Evolutionary conservation across 1,140 invertebrate genomes (phyloP).

Genomic region (Melitaea cinxia): DNA sequence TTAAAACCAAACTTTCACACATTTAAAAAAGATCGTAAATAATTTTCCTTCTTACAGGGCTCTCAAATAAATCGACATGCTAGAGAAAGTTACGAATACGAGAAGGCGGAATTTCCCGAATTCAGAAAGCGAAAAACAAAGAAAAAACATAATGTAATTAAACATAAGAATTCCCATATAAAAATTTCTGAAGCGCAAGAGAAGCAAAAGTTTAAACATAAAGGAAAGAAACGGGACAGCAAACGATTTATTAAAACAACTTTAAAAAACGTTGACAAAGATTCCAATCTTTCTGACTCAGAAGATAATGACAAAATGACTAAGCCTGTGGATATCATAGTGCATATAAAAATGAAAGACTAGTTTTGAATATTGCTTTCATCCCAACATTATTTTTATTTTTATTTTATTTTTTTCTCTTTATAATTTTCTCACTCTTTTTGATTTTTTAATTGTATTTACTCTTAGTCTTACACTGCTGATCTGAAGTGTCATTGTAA

Average conservation of each 20-base stretch:
- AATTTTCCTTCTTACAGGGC: neutral
- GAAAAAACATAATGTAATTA: conserved; percentile 25
- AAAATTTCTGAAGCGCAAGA: conserved; percentile 13
- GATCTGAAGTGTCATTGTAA: no score
- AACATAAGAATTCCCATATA: conserved; percentile 18
- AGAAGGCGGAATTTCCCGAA: conserved; percentile 28
- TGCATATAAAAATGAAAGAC: conserved; percentile 48
- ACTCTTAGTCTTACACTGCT: no score
- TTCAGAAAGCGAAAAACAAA: conserved; percentile 29
- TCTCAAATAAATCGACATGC: neutral
- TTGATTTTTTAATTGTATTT: no score
- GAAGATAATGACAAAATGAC: conserved; percentile 20
- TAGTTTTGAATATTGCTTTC: conserved; percentile 16
- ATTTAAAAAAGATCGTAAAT: neutral
- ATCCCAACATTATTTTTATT: neutral
- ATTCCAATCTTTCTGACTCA: conserved; percentile 40
- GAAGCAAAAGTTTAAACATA: conserved; percentile 23
- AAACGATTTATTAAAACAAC: conserved; percentile 38
- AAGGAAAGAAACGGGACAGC: conserved; percentile 22
- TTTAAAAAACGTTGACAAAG: conserved; percentile 24
- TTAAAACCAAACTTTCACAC: no score
- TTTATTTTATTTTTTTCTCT: no score
- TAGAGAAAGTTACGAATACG: conserved; percentile 18
- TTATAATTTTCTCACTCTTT: no score
- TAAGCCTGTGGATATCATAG: conserved; percentile 45